A percentile compares a stretch with the other conserved stretches of the same genome.
These are phyloP conservation scores for Sinelater perroti DNA, from an alignment of 2,888 invertebrate genomes.

Conservation along the genomic window DNA sequence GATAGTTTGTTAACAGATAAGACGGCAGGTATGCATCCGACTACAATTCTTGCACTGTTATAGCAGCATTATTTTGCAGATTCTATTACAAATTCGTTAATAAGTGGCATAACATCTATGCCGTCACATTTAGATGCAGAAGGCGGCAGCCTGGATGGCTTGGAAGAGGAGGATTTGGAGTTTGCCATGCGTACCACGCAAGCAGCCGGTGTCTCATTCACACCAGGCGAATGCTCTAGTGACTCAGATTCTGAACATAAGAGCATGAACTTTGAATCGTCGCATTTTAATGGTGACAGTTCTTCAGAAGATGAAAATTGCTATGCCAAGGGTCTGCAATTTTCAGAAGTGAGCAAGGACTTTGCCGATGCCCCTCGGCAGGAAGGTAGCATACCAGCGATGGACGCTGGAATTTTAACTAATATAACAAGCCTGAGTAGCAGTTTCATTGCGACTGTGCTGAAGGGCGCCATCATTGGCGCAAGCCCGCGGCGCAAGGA, in stretches of 20 bases:
- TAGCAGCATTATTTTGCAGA: slow-evolving; percentile 43
- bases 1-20: slow-evolving; percentile 56
- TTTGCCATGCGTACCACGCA: slow-evolving; percentile 42
- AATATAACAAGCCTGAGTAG: slow-evolving; percentile 42
- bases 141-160: slow-evolving; percentile 50
- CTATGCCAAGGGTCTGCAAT: slow-evolving; percentile 52
- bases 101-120: slow-evolving; percentile 56
- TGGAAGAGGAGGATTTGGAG: slow-evolving; percentile 56
- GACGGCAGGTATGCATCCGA: slow-evolving; percentile 52
- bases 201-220: slow-evolving; percentile 30
- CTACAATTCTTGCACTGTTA: background rate
- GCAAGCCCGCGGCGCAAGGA: slow-evolving; percentile 45
- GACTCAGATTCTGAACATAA: slow-evolving; percentile 56
- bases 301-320: slow-evolving; percentile 56
- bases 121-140: slow-evolving; percentile 58
- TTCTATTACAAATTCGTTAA: slow-evolving; percentile 55
- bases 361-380: slow-evolving; percentile 15
- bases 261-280: slow-evolving; percentile 58
- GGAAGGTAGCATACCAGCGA: background rate
- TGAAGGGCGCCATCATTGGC: slow-evolving; percentile 31
- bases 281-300: slow-evolving; percentile 59
- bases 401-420: slow-evolving; percentile 39
- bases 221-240: slow-evolving; percentile 52
- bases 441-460: slow-evolving; percentile 42
- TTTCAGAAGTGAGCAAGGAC: slow-evolving; percentile 46